Percentiles rank a stretch among this genome's conserved stretches.
Conservation (phyloP, 1,140 invertebrate genomes). For the Drosophila nebulosa region DNA sequence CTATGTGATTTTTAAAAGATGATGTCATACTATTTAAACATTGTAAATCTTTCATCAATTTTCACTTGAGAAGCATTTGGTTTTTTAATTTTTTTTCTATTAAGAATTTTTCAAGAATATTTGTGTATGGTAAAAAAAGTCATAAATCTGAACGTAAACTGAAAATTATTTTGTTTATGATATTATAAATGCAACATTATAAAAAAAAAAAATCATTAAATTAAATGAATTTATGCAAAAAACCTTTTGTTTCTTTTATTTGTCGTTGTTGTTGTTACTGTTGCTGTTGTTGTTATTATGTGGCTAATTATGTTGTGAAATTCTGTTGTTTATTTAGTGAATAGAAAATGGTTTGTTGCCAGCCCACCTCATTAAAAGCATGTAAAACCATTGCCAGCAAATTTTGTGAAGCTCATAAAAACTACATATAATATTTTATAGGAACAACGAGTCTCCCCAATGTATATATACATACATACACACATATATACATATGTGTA, state of each 20-base stretch:
- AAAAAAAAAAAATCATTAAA: not conserved
- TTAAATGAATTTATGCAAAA: slow-evolving; percentile 19
- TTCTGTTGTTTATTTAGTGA: slow-evolving; percentile 33
- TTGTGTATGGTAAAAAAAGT: not conserved
- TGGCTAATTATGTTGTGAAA: slow-evolving; percentile 48
- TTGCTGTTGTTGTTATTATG: slow-evolving; percentile 5
- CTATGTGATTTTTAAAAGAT: no score
- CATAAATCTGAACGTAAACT: not conserved
- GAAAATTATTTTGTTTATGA: not conserved
- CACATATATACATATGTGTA: not conserved
- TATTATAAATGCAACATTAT: not conserved
- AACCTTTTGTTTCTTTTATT: slow-evolving; percentile 3
- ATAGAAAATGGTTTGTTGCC: slow-evolving; percentile 23
- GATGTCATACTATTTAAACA: no score
- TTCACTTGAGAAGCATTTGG: no score
- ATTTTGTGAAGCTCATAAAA: slow-evolving; percentile 43
- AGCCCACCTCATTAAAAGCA: slow-evolving; percentile 57
- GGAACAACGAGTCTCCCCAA: slow-evolving; percentile 13
- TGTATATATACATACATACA: not conserved
- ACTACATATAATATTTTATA: slow-evolving; percentile 24
- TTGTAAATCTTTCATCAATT: no score
- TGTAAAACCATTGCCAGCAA: slow-evolving; percentile 50
- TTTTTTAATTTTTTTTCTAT: not conserved
- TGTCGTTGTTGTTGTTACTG: not conserved
- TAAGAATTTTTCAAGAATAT: no score